These are phyloP conservation scores for Lasioglossum leucozonium DNA, from an alignment of 2,888 invertebrate genomes.

Conservation along the genomic window DNA sequence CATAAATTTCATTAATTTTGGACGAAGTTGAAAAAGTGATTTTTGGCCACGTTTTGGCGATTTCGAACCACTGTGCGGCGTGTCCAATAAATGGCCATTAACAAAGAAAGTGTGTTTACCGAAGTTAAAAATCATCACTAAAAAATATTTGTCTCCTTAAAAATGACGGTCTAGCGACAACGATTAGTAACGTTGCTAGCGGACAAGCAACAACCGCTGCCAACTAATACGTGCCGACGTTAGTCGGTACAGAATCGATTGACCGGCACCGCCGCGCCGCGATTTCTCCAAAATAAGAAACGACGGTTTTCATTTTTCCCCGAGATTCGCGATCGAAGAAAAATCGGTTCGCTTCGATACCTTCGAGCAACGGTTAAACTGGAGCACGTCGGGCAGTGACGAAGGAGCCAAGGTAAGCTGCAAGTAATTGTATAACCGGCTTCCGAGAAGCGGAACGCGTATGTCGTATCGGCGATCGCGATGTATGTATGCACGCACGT, in stretches of 20 bases:
- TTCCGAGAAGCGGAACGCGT: constrained; percentile 76
- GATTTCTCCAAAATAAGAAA: constrained; percentile 11
- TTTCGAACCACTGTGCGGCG: no score
- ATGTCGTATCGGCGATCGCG: constrained; percentile 30
- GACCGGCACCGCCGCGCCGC: neutral
- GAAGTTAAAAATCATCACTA: neutral
- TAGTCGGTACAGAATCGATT: neutral
- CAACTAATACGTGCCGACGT: neutral
- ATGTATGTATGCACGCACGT: neutral
- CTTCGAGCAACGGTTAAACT: constrained; percentile 61
- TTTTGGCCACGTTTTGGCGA: no score
- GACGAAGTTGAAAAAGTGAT: no score
- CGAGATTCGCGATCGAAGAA: constrained; percentile 27
- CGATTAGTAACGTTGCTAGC: neutral
- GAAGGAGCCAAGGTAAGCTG: constrained; percentile 77
- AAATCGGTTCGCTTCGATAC: constrained; percentile 54
- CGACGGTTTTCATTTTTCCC: neutral
- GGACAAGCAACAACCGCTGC: neutral
- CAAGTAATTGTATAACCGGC: constrained; percentile 82
- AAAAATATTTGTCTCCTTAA: neutral
- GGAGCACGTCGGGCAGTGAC: constrained; percentile 70
- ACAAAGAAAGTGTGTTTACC: neutral
- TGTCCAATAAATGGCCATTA: no score
- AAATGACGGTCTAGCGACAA: neutral
- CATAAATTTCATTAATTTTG: no score